Base-by-base conservation (phyloP, 2,113 vertebrate genomes). In the Lichenostomus cassidix region DNA sequence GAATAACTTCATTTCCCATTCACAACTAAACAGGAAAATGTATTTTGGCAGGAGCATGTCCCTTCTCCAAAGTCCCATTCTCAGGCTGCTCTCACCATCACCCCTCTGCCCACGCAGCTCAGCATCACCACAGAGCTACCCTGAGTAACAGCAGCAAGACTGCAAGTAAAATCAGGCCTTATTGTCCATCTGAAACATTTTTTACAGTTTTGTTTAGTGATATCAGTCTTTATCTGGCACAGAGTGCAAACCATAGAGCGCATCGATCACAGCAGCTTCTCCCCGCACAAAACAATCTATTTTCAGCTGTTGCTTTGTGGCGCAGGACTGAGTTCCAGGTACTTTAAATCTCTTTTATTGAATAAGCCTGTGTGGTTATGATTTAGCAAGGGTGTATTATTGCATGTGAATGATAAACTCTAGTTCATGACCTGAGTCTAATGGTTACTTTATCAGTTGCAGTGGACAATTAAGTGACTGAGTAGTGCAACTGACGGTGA, bases 391-490 rank as follows among this genome's bases (percentile, higher is more conserved):
- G 69, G 92, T 96, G 70, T 94, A 95, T 94, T 81, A 96, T 91
- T 97, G 94, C 49, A 29, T 42, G 87, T 52, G 89, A 96, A 96
- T 85, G 91, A 92, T 87, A 97, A 96, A 93, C 95, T 89, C 83
- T 89, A 96, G 96, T 98, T 98, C 97, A 87, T 94, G 98, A 98
- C 98, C 98, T 93, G 92, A 96, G 96, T 94, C 97, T 98, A 98
- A 98, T 97, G 98, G 97, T 97, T 94, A 96, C 97, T 97, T 97
- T 97, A 96, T 95, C 97, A 97, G 89, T 96, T 95, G 96, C 94
- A 96, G 97, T 97, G 97, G 98, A 98, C 98, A 97, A 97, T 98
- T 98, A 96, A 97, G 95, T 28, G 80, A 96, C 95, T 91, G 97
- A 96, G 94, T 89, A 96, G 95, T 91, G 95, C 96, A 98, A 97